Conservation (phyloP, 37 sponge, comb jelly and placozoan genomes). For the Cladorhizidae sp. region DNA sequence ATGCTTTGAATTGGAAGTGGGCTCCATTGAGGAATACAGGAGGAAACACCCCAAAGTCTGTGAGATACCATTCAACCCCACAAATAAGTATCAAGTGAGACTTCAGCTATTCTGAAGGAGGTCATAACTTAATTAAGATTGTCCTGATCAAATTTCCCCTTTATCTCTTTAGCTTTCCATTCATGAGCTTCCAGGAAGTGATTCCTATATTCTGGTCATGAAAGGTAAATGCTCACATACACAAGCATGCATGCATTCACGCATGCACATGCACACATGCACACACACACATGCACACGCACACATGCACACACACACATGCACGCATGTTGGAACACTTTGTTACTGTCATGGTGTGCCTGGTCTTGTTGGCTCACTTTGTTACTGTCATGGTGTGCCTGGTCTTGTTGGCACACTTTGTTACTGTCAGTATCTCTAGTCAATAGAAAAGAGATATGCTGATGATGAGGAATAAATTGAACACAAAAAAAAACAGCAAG, state of each 20-base stretch:
- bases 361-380: too few species aligned
- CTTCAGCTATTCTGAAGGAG: not conserved
- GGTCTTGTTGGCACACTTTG: too few species aligned
- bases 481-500: too few species aligned
- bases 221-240: slow-evolving; percentile 44
- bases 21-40: slow-evolving; percentile 48
- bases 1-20: slow-evolving; percentile 85
- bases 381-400: too few species aligned
- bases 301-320: slow-evolving; percentile 27
- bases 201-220: slow-evolving; percentile 85
- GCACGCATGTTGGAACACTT: not conserved
- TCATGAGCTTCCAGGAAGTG: slow-evolving; percentile 71
- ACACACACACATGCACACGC: slow-evolving; percentile 11
- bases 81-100: slow-evolving; percentile 86
- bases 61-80: slow-evolving; percentile 97
- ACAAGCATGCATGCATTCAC: not conserved
- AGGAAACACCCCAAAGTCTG: slow-evolving; percentile 74
- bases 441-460: too few species aligned
- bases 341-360: too few species aligned
- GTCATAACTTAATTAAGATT: too few species aligned
- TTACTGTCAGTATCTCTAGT: too few species aligned
- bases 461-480: too few species aligned
- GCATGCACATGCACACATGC: not conserved
- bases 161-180: slow-evolving; percentile 78
- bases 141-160: too few species aligned